Base-by-base conservation (phyloP, 2,888 invertebrate genomes). In the Argyresthia goedartella region DNA sequence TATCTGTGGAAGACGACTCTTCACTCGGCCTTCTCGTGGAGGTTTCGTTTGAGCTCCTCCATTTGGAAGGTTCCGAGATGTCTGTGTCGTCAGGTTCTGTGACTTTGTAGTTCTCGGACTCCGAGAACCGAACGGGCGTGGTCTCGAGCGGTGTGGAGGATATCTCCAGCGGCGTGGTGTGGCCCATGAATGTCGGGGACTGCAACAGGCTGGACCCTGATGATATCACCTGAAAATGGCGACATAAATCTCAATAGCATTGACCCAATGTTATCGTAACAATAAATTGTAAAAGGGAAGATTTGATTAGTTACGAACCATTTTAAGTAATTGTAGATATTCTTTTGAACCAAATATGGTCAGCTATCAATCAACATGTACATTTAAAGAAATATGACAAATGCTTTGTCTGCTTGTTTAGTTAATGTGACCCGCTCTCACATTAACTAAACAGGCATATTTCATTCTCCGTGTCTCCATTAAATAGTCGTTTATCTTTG, bases 11-110 rank as follows among this genome's bases (percentile, higher is more conserved):
- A 8, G 86, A 86, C 0, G 85, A 85, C 58, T 86, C 85, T 61
- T 85, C 86, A 63, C 90, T 90, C 7, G 91, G 90, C 67, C 91
- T 90, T 64, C 93, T 91, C 58, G 93, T 79, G 4, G 92, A 92
- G 55, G 89, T 88, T 54, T 89, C 77, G 61, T 89, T 89, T 11
- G 91, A 91, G 49, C 90, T 89, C 59, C 92, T 88, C 91, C 93
- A 93, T 65, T 89, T 91, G 1, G 87, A 84, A 35, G 89, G 87
- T 64, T 88, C 86, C 49, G 88, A 85, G 56, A 86, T 86, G 45
- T 85, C 85, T 42, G 73, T 73, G 65, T 90, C 90, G 60, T 90
- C 90, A 49, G 89, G 86, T 68, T 86, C 86, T 10, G 84, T 84
- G 34, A 86, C 86, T 73, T 85, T 81, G 54, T 86, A 86, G 56